Conservation (phyloP, 1,140 invertebrate genomes). For the Centruroides sculpturatus region DNA sequence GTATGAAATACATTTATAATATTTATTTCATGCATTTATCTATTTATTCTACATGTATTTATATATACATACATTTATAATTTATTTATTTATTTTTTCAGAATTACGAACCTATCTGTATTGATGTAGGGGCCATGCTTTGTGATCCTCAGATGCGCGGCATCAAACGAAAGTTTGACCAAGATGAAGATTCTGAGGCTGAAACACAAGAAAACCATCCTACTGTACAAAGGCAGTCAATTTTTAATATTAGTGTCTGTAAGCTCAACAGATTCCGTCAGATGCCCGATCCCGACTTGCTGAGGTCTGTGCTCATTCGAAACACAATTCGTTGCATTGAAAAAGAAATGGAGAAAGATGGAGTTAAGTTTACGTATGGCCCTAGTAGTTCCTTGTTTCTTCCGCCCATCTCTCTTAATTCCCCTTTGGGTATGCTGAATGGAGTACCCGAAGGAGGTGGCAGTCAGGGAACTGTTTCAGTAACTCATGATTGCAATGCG, state of each 20-base stretch:
- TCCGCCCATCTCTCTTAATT: not conserved
- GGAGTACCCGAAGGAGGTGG: not conserved
- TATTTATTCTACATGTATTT: too few relatives aligned
- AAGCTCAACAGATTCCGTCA: conserved; percentile 77
- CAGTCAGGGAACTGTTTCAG: not conserved
- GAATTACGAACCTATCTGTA: not conserved
- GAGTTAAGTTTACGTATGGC: conserved; percentile 21
- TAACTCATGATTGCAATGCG: not conserved
- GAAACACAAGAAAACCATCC: not conserved
- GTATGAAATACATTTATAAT: too few relatives aligned
- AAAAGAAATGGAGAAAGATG: conserved; percentile 72
- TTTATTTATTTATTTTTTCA: too few relatives aligned
- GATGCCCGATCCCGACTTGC: conserved; percentile 73
- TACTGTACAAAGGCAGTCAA: conserved; percentile 67
- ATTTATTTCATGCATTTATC: too few relatives aligned
- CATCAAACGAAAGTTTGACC: conserved; percentile 10
- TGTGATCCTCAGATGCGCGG: conserved; percentile 6
- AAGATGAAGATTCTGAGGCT: conserved; percentile 4
- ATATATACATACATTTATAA: too few relatives aligned
- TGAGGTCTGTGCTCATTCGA: conserved; percentile 82
- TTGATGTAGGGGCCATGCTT: conserved; percentile 14
- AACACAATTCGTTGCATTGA: conserved; percentile 83
- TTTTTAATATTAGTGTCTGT: conserved; percentile 81
- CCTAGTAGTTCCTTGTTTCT: not conserved
- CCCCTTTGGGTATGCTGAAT: conserved; percentile 1